Conservation (phyloP, 2,797 vertebrate genomes). For the Phoeniculus purpureus region DNA sequence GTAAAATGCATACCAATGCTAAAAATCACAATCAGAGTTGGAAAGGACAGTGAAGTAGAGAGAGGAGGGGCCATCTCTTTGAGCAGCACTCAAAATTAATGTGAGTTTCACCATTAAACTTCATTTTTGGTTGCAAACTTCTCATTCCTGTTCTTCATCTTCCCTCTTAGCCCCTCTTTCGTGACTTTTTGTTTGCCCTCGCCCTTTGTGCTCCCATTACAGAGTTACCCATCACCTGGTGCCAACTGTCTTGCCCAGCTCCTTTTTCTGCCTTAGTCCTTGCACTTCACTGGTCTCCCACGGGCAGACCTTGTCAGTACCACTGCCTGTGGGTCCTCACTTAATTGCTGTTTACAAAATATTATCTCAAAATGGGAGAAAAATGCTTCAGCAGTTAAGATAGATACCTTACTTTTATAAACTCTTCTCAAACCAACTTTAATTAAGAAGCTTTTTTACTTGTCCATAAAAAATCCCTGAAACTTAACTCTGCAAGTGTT, state of each 20-base stretch:
- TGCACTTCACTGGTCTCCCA: neutral
- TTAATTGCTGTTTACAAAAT: neutral
- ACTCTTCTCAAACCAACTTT: neutral
- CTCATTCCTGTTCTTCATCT: neutral
- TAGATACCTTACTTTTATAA: neutral
- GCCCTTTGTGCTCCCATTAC: neutral
- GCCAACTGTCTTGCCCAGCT: neutral
- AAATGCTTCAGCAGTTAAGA: neutral
- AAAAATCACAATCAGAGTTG: neutral
- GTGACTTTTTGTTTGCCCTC: neutral
- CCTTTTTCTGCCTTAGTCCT: neutral
- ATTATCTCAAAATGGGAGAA: neutral
- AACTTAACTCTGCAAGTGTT: neutral
- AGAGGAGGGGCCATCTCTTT: neutral
- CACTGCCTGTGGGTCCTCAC: neutral
- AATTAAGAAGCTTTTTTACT: neutral
- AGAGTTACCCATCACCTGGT: neutral
- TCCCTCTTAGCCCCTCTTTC: neutral
- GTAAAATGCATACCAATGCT: conserved; percentile 1
- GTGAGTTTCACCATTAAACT: neutral
- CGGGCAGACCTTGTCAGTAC: neutral
- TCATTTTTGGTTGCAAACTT: neutral
- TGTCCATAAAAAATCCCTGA: neutral
- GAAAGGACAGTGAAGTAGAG: neutral
- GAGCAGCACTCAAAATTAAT: neutral